Evolutionary conservation across 2,113 vertebrate genomes (phyloP).

Genomic region (Eudyptes chrysolophus): DNA sequence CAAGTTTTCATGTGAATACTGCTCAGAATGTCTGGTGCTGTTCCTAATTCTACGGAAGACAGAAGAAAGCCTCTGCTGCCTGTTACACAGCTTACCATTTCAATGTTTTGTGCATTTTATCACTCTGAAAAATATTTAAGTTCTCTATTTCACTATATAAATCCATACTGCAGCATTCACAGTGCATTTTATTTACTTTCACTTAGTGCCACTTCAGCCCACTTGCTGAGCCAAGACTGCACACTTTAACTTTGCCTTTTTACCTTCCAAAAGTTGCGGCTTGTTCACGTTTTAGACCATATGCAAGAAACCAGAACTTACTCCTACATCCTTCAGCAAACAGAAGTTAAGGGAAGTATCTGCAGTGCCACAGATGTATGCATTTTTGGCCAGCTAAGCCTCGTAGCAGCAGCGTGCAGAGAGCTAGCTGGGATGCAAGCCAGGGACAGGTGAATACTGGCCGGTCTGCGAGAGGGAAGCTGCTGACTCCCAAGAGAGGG

Average conservation of each 20-base stretch:
- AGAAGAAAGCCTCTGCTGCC: neutral
- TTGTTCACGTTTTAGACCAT: neutral
- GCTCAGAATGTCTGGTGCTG: neutral
- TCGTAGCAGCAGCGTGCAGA: neutral
- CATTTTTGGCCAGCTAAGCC: neutral
- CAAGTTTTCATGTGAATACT: neutral
- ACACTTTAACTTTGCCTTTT: neutral
- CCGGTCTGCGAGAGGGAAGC: neutral
- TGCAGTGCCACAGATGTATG: neutral
- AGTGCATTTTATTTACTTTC: neutral
- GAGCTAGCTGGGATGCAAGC: neutral
- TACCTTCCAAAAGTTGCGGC: neutral
- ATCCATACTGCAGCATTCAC: neutral
- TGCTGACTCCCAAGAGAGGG: neutral
- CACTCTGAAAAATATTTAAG: neutral
- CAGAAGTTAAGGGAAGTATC: neutral
- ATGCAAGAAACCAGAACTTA: neutral
- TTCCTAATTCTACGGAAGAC: neutral
- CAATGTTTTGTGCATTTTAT: neutral
- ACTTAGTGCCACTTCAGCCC: neutral
- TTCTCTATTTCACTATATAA: neutral
- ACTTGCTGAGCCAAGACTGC: neutral
- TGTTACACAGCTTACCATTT: neutral
- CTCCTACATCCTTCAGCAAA: neutral
- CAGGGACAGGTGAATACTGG: neutral